Evolutionary conservation across 92 coral and sea anemone species (phyloP), one percentile per base, ranked within the genome.

Genomic region (Metridium senile): DNA sequence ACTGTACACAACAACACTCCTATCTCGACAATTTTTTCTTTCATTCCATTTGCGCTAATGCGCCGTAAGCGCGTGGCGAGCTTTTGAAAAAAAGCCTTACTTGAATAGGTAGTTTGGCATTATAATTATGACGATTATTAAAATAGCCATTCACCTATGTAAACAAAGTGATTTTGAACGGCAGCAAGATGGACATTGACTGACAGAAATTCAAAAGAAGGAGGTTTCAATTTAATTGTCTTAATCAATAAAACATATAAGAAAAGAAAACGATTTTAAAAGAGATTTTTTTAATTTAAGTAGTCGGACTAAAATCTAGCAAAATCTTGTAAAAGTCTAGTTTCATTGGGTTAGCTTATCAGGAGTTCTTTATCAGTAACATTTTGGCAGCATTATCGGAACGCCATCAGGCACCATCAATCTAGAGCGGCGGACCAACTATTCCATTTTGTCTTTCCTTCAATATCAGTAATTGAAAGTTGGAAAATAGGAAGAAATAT

Each of bases 221-320:
- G 62, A 30, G 49, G 39, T 59, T 75, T 71, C 59, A 62, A 58
- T 71, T 33, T 62, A 75, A 62, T 75, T 75, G 80, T 62, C 62
- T 75, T 63, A 75, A 75, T 75, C 71, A 59, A 39, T 39, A 63
- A 75, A 75, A 75, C 64, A 75, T 58, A 62, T 68, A 62, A 58
- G 70, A n/a, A 11, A 31, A 35, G 13, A 27, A 75, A 75, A 8
- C 70, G 62, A 46, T 75, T 75, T 75, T 39, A 34, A 47, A 62
- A 54, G 8, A 43, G 71, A 75, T 75, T n/a, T n/a, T n/a, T 72
- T 72, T 31, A 26, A 11, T 39, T 4, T 39, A 13, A 39, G 49
- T 39, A 6, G 49, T 39, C 49, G 13, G 49, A 13, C 13, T 39
- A 13, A 39, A 39, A 39, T 39, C 13, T 39, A 39, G 49, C n/a